A percentile compares a stretch with the other conserved stretches of the same genome.
These are phyloP conservation scores for Oligia strigilis DNA, from an alignment of 2,888 invertebrate genomes.

Conservation along the genomic window DNA sequence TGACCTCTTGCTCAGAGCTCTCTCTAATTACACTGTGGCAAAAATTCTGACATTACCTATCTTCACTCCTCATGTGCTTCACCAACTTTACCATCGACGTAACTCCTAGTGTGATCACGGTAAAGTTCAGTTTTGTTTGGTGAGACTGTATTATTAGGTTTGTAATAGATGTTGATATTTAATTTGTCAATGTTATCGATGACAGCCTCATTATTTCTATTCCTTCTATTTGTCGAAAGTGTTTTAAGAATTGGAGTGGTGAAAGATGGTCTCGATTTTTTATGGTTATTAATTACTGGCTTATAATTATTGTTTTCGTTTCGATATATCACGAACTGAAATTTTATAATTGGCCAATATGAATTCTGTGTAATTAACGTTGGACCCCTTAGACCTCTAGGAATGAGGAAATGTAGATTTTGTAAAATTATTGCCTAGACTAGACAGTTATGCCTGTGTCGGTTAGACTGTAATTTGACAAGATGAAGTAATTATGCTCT, in stretches of 20 bases:
- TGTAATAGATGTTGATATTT: constrained; percentile 81
- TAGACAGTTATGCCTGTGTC: constrained; percentile 29
- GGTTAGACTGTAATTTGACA: constrained; percentile 41
- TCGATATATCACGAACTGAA: constrained; percentile 63
- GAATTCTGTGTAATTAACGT: constrained; percentile 61
- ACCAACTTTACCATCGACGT: constrained; percentile 64
- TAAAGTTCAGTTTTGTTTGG: constrained; percentile 61
- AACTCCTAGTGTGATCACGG: constrained; percentile 48
- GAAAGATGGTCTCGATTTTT: constrained; percentile 76
- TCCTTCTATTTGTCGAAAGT: constrained; percentile 78
- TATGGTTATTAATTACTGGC: constrained; percentile 67
- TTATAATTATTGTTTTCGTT: constrained; percentile 68
- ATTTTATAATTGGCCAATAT: constrained; percentile 65
- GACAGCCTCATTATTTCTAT: constrained; percentile 85
- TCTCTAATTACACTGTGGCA: constrained; percentile 87
- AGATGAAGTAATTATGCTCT: constrained; percentile 58
- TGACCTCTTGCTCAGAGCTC: constrained; percentile 85
- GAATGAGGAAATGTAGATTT: constrained; percentile 52
- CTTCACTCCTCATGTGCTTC: constrained; percentile 70
- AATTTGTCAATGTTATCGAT: constrained; percentile 89
- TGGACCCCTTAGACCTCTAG: constrained; percentile 28
- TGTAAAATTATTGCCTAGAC: constrained; percentile 26
- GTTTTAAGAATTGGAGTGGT: constrained; percentile 72
- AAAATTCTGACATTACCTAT: constrained; percentile 83
- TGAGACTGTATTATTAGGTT: constrained; percentile 22